Evolutionary conservation across 2,888 invertebrate genomes (phyloP), one percentile per base, ranked within the genome.

Genomic region (Drosophila limbata): DNA sequence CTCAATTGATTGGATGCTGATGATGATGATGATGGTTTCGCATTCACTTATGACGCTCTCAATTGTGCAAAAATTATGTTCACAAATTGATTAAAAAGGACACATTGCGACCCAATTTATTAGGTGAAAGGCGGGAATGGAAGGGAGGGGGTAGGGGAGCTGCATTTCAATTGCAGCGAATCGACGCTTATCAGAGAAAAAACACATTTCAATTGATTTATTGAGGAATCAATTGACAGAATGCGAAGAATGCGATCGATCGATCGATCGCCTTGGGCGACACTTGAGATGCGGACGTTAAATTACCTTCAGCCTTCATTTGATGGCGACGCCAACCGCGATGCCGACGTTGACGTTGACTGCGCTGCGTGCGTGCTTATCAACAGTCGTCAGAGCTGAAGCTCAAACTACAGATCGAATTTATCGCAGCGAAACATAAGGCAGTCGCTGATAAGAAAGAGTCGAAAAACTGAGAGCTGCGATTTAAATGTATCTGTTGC

Each of bases 251-350:
- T 72, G 86, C 66, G 68, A 63, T 68, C 66, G 85, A 82, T 68
- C 66, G 85, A 82, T 82, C 66, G 68, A 63, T 68, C 66, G 85
- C 85, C 85, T 84, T 84, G 81, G 52, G 52, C 65, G 83, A 78
- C 82, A 73, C 80, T 69, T 33, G 37, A 68, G 69, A 68, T 63
- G 74, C 62, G 63, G 21, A 64, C 64, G 39, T 40, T 50, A 60
- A 77, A 50, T 89, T 76, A 84, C 84, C 84, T 84, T 84, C 88
- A 82, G 86, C 45, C 67, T 73, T 88, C 89, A 89, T 84, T 89
- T 61, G 63, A 50, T 61, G 44, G 33, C 55, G 44, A 25, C 52
- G 47, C 17, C 47, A 44, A 47, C 63, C 10, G 21, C 68, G 51
- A 48, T 64, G 40, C 6, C 56, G 40, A 47, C 67, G 11, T 17